A percentile compares a stretch with the other conserved stretches of the same genome.
Evolutionary conservation across 2,113 vertebrate species (phyloP).

Genomic region (Laticauda laticaudata): DNA sequence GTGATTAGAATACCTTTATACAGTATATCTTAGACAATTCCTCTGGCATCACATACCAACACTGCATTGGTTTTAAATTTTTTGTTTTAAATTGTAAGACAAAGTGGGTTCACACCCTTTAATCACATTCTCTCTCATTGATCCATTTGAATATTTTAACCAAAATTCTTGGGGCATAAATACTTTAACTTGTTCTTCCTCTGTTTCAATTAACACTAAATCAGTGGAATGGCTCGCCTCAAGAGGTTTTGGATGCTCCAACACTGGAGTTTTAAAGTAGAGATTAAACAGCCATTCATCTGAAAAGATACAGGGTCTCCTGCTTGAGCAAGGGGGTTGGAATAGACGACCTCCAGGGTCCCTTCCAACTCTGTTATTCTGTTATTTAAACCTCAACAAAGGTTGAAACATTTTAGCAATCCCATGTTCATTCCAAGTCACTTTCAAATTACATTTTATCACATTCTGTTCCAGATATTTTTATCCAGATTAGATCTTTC

Average conservation of each 20-base stretch:
- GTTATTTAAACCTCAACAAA: not conserved
- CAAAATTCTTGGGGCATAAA: not conserved
- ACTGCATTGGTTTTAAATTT: not conserved
- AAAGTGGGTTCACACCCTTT: not conserved
- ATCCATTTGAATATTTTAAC: not conserved
- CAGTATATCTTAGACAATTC: not conserved
- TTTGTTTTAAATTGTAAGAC: not conserved
- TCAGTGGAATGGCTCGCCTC: no score
- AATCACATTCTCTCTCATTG: not conserved
- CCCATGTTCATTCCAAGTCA: not conserved
- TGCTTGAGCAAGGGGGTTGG: no score
- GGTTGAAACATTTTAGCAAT: not conserved
- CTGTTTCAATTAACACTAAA: no score
- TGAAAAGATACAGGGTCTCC: no score
- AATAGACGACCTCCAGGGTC: no score
- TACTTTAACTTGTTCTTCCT: not conserved
- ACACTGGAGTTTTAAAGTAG: no score
- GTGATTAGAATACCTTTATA: not conserved
- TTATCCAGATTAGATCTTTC: not conserved
- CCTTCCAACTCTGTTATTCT: no score
- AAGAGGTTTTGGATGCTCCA: no score
- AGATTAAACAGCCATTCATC: no score
- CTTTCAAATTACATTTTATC: not conserved
- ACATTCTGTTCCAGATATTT: not conserved
- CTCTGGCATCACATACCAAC: not conserved